These are phyloP conservation scores for Diplogasteroides magnus DNA, from an alignment of 1,140 invertebrate genomes.

Conservation along the genomic window DNA sequence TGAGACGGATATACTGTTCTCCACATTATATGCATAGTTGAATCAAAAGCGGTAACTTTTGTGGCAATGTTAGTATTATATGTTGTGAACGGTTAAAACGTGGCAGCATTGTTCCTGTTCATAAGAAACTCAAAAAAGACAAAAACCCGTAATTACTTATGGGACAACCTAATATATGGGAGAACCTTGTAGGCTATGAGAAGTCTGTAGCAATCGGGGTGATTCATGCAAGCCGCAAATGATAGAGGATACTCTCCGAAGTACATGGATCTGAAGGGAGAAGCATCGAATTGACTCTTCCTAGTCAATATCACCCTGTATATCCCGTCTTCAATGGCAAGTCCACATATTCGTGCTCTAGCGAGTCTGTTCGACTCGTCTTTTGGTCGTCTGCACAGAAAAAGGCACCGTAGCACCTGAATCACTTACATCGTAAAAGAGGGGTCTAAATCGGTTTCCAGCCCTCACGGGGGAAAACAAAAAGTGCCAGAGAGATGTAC, in stretches of 20 bases:
- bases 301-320: slow-evolving; percentile 66
- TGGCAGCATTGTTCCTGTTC: no score
- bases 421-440: neutral
- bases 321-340: slow-evolving; percentile 82
- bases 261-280: slow-evolving; percentile 75
- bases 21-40: no score
- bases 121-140: no score
- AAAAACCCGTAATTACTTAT: no score
- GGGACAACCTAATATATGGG: no score
- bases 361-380: slow-evolving; percentile 73
- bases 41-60: no score
- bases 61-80: no score
- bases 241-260: slow-evolving; percentile 94
- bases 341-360: slow-evolving; percentile 86
- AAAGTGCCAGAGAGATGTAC: no score
- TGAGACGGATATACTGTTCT: no score
- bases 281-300: slow-evolving; percentile 5
- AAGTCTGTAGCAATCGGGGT: slow-evolving; percentile 91
- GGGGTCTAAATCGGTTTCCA: no score
- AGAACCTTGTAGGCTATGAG: slow-evolving; percentile 77
- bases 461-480: no score
- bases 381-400: slow-evolving; percentile 97
- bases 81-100: no score
- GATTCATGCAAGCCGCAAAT: slow-evolving; percentile 90
- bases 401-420: slow-evolving; percentile 75